phyloP scores from a whole-genome alignment of 2,888 invertebrate genomes.

The Dicyrtoma fusca region DNA sequence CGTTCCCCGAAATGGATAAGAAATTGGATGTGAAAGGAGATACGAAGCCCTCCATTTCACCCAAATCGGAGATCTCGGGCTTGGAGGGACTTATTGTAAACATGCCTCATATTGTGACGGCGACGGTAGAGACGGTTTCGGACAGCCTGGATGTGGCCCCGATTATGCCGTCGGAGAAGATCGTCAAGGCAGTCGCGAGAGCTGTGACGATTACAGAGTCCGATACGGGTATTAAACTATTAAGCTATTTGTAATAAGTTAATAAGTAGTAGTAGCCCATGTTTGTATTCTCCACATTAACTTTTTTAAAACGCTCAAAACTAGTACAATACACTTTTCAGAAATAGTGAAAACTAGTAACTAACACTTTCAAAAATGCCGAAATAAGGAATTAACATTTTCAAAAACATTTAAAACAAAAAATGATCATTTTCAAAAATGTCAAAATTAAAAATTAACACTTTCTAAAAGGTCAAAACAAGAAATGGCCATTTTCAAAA shows the following conservation, averaged over 20 bases:
- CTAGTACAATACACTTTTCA: too few species aligned
- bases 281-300: too few species aligned
- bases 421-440: too few species aligned
- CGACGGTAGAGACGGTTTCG: slow-evolving; percentile 91
- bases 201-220: slow-evolving; percentile 86
- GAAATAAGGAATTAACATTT: too few species aligned
- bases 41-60: slow-evolving; percentile 58
- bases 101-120: slow-evolving; percentile 94
- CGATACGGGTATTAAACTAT: slow-evolving; percentile 72
- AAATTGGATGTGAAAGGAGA: slow-evolving; percentile 58
- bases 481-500: too few species aligned
- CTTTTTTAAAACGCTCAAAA: too few species aligned
- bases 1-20: slow-evolving; percentile 69
- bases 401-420: too few species aligned
- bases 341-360: too few species aligned
- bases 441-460: too few species aligned
- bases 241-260: not conserved
- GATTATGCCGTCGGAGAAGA: slow-evolving; percentile 73
- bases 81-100: slow-evolving; percentile 86
- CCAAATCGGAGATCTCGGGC: slow-evolving; percentile 73
- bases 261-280: too few species aligned
- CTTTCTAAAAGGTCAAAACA: too few species aligned
- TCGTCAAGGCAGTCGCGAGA: slow-evolving; percentile 76
- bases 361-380: too few species aligned
- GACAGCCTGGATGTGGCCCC: slow-evolving; percentile 86